These are phyloP conservation scores for Hippasteria phrygiana DNA, from an alignment of 53 echinoderm and acorn worm species.

Conservation along the genomic window DNA sequence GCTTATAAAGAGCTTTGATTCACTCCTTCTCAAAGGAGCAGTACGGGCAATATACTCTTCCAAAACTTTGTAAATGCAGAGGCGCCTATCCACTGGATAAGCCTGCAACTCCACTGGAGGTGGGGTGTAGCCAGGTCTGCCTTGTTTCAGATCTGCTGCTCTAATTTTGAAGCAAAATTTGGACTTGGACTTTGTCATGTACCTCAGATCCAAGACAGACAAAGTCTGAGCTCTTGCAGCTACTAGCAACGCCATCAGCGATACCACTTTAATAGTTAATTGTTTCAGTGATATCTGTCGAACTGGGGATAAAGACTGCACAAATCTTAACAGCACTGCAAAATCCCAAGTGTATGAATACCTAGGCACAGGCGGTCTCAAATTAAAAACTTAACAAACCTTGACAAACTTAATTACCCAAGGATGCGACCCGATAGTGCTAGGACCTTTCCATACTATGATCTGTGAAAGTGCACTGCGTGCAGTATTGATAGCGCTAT, in stretches of 20 bases:
- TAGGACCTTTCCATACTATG: not conserved
- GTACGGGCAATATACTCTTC: conserved; percentile 37
- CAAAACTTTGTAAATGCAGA: conserved; percentile 36
- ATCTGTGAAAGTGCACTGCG: not conserved
- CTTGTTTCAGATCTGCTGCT: conserved; percentile 19
- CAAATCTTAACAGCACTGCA: not conserved
- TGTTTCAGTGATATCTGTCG: not conserved
- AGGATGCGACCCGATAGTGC: conserved; percentile 6
- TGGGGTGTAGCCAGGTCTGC: conserved; percentile 48
- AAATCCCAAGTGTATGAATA: conserved; percentile 12
- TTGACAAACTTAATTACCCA: not conserved
- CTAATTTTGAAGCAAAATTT: conserved; percentile 18
- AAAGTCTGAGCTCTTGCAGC: conserved; percentile 32
- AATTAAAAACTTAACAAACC: conserved; percentile 7
- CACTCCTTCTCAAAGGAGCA: not conserved
- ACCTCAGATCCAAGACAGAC: conserved; percentile 21
- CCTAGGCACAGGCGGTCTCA: conserved; percentile 17
- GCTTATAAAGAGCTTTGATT: conserved; percentile 37
- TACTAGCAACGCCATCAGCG: not conserved
- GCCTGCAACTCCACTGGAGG: conserved; percentile 28
- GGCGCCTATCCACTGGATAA: conserved; percentile 14
- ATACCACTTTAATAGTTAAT: not conserved
- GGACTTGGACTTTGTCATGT: conserved; percentile 5
- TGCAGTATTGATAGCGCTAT: not conserved
- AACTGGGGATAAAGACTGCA: not conserved